phyloP scores from a whole-genome alignment of 2,888 invertebrate species.

The Agelastica alni region DNA sequence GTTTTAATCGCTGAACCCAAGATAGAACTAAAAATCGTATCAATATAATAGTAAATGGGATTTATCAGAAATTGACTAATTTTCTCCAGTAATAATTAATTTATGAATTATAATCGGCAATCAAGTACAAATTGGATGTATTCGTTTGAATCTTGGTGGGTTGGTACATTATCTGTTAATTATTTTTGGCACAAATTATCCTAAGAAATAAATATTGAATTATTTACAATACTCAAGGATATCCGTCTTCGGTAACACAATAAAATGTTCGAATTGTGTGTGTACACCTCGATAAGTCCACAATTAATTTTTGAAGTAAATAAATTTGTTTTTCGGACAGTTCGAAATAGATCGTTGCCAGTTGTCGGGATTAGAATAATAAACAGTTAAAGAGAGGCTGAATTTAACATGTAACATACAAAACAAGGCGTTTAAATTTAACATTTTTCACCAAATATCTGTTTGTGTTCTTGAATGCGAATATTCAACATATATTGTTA shows the following conservation, averaged over 20 bases:
- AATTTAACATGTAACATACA: neutral
- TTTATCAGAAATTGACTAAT: too few relatives aligned
- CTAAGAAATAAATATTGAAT: too few relatives aligned
- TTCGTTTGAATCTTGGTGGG: too few relatives aligned
- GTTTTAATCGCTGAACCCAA: too few relatives aligned
- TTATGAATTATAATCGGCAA: too few relatives aligned
- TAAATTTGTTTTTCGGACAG: conserved; percentile 26
- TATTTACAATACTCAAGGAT: too few relatives aligned
- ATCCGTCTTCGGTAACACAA: conserved; percentile 9
- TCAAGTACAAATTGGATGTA: too few relatives aligned
- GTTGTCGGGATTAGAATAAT: conserved; percentile 21
- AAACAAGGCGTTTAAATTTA: conserved; percentile 4
- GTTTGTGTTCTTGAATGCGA: neutral
- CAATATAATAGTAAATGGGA: too few relatives aligned
- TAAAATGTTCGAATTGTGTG: conserved; percentile 9
- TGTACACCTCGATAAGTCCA: conserved; percentile 14
- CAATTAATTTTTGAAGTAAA: conserved; percentile 22
- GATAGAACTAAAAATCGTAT: too few relatives aligned
- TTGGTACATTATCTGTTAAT: too few relatives aligned
- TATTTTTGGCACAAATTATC: too few relatives aligned
- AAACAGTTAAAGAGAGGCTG: conserved; percentile 15
- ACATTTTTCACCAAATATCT: neutral
- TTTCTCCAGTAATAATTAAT: too few relatives aligned
- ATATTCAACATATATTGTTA: neutral
- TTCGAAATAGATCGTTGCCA: conserved; percentile 26